These are phyloP conservation scores for Crotalus helleri DNA, from an alignment of 2,113 vertebrate species.

Conservation along the genomic window DNA sequence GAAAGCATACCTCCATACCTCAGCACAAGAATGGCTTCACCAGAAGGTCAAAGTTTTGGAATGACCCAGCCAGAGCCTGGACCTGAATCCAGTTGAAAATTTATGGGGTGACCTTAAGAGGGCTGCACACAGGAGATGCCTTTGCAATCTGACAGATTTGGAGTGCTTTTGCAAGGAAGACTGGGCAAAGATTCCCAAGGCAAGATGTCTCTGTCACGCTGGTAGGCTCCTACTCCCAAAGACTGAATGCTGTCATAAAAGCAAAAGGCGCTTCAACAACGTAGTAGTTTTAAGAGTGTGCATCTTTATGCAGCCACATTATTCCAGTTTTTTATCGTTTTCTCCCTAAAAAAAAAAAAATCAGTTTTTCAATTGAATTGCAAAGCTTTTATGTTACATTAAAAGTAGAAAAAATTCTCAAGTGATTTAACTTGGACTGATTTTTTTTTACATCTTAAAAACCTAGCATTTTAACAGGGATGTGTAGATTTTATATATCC, in stretches of 20 bases:
- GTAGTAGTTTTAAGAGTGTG: background rate
- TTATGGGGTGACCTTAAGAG: background rate
- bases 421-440: background rate
- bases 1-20: background rate
- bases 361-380: background rate
- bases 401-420: background rate
- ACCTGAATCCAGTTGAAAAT: background rate
- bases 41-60: background rate
- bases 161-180: background rate
- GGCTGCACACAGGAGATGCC: background rate
- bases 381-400: too few species aligned
- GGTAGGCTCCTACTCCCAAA: background rate
- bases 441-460: background rate
- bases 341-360: background rate
- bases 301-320: background rate
- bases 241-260: background rate
- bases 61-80: background rate
- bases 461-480: background rate
- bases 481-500: background rate
- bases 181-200: background rate
- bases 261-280: background rate
- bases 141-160: background rate
- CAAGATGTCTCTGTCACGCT: background rate
- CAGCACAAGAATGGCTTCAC: background rate
- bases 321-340: background rate